A percentile compares a stretch with the other conserved stretches of the same genome.
Conservation (phyloP, 1,140 invertebrate genomes). For the Sogatella furcifera region DNA sequence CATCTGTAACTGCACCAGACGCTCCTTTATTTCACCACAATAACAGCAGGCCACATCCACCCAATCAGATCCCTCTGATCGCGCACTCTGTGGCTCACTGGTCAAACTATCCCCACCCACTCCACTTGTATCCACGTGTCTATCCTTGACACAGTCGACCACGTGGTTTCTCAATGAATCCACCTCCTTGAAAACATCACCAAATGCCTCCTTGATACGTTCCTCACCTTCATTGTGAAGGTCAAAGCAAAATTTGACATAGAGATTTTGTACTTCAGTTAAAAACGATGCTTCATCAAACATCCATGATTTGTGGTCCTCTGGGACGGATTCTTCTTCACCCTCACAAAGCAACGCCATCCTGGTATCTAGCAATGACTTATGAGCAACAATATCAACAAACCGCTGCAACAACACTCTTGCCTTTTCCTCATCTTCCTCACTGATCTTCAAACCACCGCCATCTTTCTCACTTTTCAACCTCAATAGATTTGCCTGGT, state of each 20-base stretch:
- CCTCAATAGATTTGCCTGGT: constrained; percentile 39
- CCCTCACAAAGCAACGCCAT: constrained; percentile 43
- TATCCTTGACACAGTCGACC: constrained; percentile 13
- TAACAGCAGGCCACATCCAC: constrained; percentile 20
- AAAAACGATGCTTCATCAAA: constrained; percentile 30
- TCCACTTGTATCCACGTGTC: background rate
- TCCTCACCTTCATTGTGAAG: constrained; percentile 18
- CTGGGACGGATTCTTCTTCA: constrained; percentile 16
- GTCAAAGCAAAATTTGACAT: constrained; percentile 45
- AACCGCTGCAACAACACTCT: constrained; percentile 51
- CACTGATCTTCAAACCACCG: constrained; percentile 13
- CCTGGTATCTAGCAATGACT: constrained; percentile 61
- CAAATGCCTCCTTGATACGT: constrained; percentile 16
- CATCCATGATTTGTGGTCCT: constrained; percentile 15
- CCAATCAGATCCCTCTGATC: constrained; percentile 16
- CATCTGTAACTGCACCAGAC: constrained; percentile 21
- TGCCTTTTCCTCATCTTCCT: constrained; percentile 34
- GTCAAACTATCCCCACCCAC: background rate
- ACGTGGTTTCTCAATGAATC: constrained; percentile 13
- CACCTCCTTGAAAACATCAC: constrained; percentile 21
- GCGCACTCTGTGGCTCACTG: background rate
- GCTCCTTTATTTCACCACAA: constrained; percentile 21
- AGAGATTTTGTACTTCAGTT: constrained; percentile 48
- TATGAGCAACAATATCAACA: constrained; percentile 62
- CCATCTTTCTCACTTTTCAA: constrained; percentile 20